These are phyloP conservation scores for Recurvirostra avosetta DNA, from an alignment of 2,113 vertebrate genomes.

Conservation along the genomic window DNA sequence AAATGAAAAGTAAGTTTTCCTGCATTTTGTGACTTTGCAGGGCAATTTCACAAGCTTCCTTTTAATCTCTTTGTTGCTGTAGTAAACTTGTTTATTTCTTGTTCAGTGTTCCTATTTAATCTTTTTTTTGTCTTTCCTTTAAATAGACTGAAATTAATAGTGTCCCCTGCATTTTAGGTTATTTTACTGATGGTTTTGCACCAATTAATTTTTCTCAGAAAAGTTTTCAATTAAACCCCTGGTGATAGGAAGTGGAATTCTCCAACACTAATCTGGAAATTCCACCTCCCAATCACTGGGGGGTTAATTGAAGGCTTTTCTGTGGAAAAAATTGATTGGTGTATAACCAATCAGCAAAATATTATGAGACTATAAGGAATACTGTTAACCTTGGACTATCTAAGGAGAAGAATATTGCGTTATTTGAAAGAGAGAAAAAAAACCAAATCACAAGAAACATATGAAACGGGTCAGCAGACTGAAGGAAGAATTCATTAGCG, in stretches of 20 bases:
- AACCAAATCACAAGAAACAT: not conserved
- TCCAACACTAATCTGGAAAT: constrained; percentile 12
- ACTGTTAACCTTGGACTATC: constrained; percentile 18
- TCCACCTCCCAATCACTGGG: constrained; percentile 15
- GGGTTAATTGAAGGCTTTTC: constrained; percentile 48
- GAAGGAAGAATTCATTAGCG: not conserved
- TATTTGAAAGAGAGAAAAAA: not conserved
- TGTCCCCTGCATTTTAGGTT: constrained; percentile 10
- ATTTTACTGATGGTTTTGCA: constrained; percentile 31
- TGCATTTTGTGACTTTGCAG: constrained; percentile 31
- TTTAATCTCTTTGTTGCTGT: not conserved
- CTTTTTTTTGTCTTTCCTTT: not conserved
- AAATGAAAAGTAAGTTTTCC: constrained; percentile 37
- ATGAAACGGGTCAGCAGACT: not conserved
- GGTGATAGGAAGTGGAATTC: constrained; percentile 40
- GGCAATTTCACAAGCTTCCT: constrained; percentile 8
- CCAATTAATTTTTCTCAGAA: constrained; percentile 50
- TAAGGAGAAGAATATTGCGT: not conserved
- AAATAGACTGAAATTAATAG: constrained; percentile 9
- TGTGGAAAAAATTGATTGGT: constrained; percentile 24
- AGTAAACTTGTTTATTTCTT: constrained; percentile 33
- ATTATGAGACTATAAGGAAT: not conserved
- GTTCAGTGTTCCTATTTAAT: not conserved
- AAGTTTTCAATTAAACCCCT: constrained; percentile 54
- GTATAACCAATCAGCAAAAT: constrained; percentile 43